Base-by-base conservation (phyloP, 2,113 vertebrate species). In the Odocoileus hemionus region DNA sequence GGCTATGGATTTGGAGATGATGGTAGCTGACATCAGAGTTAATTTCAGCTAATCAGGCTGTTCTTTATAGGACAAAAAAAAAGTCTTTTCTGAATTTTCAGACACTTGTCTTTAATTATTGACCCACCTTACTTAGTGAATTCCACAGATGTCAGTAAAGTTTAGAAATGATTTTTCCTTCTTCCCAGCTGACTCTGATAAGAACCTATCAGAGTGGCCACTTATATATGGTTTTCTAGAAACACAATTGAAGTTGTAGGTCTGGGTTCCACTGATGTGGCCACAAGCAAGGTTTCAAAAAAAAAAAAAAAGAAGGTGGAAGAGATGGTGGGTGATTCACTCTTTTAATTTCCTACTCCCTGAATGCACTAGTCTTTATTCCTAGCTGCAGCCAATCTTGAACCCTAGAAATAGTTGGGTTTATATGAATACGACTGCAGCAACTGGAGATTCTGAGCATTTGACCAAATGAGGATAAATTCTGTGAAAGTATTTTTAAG, bases 91-190 rank as follows among this genome's bases (percentile, higher is more conserved):
- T 92, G 83, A 93, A 74, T 78, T 86, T 93, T 83, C 43, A 26
- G 47, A 64, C 33, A 58, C 23, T 55, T 78, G 17, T 43, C 36
- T 84, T 90, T 91, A 58, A 67, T 57, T 58, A 15, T 10, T 43
- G 57, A 80, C 58, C 25, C n/a, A 79, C 13, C 70, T 91, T 87
- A 86, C 83, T 89, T 60, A 85, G 57, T 64, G 55, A 96, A 85
- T 61, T 70, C 47, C 16, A 74, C 21, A 57, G 21, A 45, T 26
- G n/a, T 43, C 67, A 47, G 7, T 16, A 43, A 82, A 74, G 21
- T 19, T 93, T 57, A 89, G 39, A 82, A 94, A 95, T 67, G 47
- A 39, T 15, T 85, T 96, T 84, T 97, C 15, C 78, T 15, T 96
- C 33, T 87, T 91, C 76, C 55, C 39, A 57, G 13, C 45, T 57